Percentiles rank a stretch among this genome's conserved stretches.
phyloP scores from a whole-genome alignment of 2,797 vertebrate species.

The Alectoris magna region DNA sequence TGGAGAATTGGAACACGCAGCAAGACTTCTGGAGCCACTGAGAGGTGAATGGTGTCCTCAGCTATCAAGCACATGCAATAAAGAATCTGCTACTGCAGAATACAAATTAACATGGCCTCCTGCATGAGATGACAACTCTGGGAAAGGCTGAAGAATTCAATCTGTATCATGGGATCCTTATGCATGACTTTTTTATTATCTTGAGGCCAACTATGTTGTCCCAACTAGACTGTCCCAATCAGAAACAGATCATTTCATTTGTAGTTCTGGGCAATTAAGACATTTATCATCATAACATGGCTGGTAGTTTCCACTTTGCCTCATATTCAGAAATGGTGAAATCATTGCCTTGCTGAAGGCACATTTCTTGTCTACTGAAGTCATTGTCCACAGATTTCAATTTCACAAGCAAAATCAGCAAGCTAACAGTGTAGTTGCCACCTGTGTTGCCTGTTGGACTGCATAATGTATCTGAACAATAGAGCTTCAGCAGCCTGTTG shows the following conservation, averaged over 20 bases:
- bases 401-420: constrained; percentile 1
- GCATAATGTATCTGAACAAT: neutral
- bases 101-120: neutral
- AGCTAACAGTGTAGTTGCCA: accelerated
- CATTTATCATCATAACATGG: constrained; percentile 5
- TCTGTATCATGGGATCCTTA: neutral
- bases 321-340: neutral
- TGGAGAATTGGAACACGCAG: neutral
- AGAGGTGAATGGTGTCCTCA: neutral
- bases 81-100: neutral
- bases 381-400: neutral
- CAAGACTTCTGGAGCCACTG: constrained; percentile 3
- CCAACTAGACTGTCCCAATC: neutral
- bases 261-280: neutral
- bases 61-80: neutral
- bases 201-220: constrained; percentile 3
- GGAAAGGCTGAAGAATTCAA: neutral
- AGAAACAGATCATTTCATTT: constrained; percentile 28
- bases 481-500: neutral
- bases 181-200: neutral
- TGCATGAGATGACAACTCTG: neutral
- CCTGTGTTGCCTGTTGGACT: neutral
- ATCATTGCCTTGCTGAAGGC: neutral
- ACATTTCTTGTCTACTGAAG: neutral
- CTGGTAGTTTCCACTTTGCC: neutral